Conservation (phyloP, 2,113 vertebrate species). For the Chaetura pelagica region DNA sequence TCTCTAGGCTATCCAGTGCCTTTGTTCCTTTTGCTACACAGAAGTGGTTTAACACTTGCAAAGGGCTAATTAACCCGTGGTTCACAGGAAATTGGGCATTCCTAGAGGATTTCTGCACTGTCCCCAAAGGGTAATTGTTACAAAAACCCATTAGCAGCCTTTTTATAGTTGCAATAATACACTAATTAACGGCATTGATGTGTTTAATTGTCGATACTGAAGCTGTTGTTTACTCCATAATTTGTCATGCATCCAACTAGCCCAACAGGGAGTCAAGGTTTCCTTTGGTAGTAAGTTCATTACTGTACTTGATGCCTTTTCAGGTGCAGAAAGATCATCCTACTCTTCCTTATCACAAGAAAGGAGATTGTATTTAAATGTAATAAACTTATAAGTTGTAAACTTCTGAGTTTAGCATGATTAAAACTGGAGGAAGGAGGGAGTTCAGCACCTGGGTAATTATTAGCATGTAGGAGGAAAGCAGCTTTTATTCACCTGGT, state of each 20-base stretch:
- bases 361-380: not conserved
- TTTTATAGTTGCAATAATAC: slow-evolving; percentile 36
- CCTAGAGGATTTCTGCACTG: slow-evolving; percentile 22
- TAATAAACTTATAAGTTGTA: not conserved
- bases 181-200: slow-evolving; percentile 16
- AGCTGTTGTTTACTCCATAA: not conserved
- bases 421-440: not conserved
- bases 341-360: not conserved
- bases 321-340: not conserved
- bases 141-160: slow-evolving; percentile 43
- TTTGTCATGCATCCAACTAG: not conserved
- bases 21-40: not conserved
- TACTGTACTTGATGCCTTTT: not conserved
- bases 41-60: not conserved
- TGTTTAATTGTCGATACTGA: not conserved
- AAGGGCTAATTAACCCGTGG: slow-evolving; percentile 19
- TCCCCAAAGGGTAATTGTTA: slow-evolving; percentile 19
- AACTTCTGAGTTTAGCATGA: not conserved
- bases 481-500: not conserved
- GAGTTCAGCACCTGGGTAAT: not conserved
- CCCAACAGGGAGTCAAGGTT: not conserved
- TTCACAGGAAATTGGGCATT: slow-evolving; percentile 57
- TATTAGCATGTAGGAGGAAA: not conserved
- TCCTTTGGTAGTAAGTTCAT: not conserved
- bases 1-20: not conserved